Evolutionary conservation across 2,113 vertebrate genomes (phyloP).

Genomic region (Stercorarius parasiticus): DNA sequence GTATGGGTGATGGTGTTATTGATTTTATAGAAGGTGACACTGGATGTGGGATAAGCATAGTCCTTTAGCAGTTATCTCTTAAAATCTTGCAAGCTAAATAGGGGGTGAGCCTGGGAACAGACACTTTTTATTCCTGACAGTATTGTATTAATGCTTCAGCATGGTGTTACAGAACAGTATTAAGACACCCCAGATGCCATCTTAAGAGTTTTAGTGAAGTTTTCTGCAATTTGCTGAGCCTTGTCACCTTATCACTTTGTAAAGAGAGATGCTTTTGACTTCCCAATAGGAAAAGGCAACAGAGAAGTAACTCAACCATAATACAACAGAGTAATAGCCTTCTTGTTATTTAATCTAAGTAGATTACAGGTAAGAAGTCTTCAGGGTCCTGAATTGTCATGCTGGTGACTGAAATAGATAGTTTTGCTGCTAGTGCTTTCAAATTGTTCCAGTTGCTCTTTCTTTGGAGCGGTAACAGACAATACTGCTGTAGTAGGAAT

Average conservation of each 20-base stretch:
- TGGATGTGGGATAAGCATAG: not conserved
- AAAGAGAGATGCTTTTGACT: not conserved
- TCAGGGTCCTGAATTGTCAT: not conserved
- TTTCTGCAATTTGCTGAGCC: not conserved
- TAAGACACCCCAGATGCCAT: not conserved
- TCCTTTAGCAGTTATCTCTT: not conserved
- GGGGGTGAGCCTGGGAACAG: not conserved
- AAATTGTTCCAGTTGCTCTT: not conserved
- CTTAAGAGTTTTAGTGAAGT: not conserved
- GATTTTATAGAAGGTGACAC: not conserved
- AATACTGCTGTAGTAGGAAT: not conserved
- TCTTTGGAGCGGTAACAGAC: not conserved
- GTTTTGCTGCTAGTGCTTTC: not conserved
- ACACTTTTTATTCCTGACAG: not conserved
- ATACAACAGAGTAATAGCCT: not conserved
- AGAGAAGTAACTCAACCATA: not conserved
- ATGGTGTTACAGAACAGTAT: not conserved
- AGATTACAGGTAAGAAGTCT: not conserved
- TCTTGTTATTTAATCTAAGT: not conserved
- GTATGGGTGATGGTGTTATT: not conserved
- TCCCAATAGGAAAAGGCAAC: not conserved
- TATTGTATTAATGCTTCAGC: not conserved
- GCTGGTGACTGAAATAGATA: not conserved
- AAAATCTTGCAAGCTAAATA: not conserved
- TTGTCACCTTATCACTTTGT: not conserved